Percentiles rank a stretch among this genome's conserved stretches.
These are phyloP conservation scores for Ammospiza maritima DNA, from an alignment of 2,797 vertebrate genomes.

Conservation along the genomic window DNA sequence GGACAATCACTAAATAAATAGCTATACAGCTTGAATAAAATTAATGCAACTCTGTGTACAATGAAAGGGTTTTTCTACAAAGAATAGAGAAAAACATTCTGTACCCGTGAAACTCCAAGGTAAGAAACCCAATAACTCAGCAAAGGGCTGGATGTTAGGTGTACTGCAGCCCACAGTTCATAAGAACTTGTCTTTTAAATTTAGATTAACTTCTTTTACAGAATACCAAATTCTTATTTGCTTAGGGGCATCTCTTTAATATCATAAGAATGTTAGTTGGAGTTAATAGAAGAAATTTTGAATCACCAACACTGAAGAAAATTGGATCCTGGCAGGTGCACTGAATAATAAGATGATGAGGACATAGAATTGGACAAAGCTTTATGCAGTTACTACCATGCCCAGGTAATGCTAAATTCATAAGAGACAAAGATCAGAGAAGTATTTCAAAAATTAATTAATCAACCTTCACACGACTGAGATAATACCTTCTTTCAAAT, in stretches of 20 bases:
- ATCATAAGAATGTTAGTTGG: constrained; percentile 11
- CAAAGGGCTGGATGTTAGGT: neutral
- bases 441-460: constrained; percentile 21
- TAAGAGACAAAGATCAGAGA: neutral
- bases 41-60: neutral
- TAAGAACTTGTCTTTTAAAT: constrained; percentile 20
- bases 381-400: neutral
- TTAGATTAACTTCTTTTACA: constrained; percentile 42
- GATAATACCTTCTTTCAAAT: neutral
- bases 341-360: constrained; percentile 16
- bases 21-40: neutral
- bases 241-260: constrained; percentile 51
- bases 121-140: neutral
- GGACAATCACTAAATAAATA: neutral
- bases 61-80: neutral
- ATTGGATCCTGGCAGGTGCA: neutral
- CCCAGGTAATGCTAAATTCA: neutral
- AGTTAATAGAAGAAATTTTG: constrained; percentile 39
- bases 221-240: constrained; percentile 44
- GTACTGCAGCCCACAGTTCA: constrained; percentile 6
- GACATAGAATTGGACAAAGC: neutral
- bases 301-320: constrained; percentile 17
- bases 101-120: neutral
- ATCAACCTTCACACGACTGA: neutral
- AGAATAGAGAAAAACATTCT: neutral